These are phyloP conservation scores for Pseudochirops cupreus DNA, from an alignment of 2,797 vertebrate species.

Conservation along the genomic window DNA sequence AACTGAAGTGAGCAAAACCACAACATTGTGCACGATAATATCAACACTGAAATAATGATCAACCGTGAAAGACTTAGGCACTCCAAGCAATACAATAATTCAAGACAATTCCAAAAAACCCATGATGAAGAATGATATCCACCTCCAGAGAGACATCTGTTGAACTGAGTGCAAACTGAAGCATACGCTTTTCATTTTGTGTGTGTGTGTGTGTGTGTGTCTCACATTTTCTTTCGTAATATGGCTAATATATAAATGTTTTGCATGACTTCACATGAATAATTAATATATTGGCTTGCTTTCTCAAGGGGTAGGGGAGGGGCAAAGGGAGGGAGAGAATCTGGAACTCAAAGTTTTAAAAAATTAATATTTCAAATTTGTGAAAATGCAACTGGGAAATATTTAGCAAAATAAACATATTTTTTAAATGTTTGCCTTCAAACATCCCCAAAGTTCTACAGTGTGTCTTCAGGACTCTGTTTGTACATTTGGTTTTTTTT, in stretches of 20 bases:
- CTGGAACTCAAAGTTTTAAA: background rate
- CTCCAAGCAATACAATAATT: background rate
- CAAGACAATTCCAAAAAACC: background rate
- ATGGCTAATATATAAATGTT: background rate
- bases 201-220: too few relatives aligned
- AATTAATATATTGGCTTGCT: background rate
- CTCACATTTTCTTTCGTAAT: background rate
- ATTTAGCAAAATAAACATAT: background rate
- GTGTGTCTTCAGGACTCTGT: too few relatives aligned
- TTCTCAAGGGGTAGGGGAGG: background rate
- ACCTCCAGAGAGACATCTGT: background rate
- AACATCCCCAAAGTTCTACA: too few relatives aligned
- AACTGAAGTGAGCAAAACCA: background rate
- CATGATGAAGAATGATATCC: background rate
- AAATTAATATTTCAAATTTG: background rate
- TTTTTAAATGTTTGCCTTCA: background rate
- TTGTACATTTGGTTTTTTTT: too few relatives aligned
- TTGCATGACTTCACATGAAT: background rate
- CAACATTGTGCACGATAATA: background rate
- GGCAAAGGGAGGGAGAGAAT: accelerated
- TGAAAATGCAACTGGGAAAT: background rate
- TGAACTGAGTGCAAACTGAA: background rate
- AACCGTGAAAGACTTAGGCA: background rate
- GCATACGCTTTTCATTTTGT: background rate
- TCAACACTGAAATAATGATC: background rate